Evolutionary conservation across 1,140 invertebrate genomes (phyloP).

Genomic region (Gryon sp.): DNA sequence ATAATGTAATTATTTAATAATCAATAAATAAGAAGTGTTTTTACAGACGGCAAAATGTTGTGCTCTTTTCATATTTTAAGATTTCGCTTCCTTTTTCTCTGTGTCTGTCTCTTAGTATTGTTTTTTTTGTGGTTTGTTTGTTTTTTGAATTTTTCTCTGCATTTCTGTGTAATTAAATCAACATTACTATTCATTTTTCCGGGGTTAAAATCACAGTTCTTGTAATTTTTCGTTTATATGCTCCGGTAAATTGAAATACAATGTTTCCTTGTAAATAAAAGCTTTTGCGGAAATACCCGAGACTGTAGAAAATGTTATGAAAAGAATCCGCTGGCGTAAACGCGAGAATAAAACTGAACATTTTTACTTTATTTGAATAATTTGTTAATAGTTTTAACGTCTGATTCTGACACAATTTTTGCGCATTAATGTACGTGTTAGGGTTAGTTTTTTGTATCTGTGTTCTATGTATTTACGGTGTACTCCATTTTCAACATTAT

Average conservation of each 20-base stretch:
- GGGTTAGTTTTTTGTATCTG: too few relatives aligned
- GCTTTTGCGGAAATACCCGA: neutral
- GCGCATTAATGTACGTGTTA: slow-evolving; percentile 14
- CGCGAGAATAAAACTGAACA: slow-evolving; percentile 24
- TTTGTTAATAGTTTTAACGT: slow-evolving; percentile 55
- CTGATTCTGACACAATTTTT: slow-evolving; percentile 50
- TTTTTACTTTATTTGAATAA: slow-evolving; percentile 42
- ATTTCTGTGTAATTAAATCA: slow-evolving; percentile 20
- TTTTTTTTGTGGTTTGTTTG: too few relatives aligned
- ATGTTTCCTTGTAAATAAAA: slow-evolving; percentile 45
- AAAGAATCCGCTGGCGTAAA: slow-evolving; percentile 1
- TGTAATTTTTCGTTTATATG: slow-evolving; percentile 34
- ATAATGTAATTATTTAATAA: too few relatives aligned
- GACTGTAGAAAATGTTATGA: slow-evolving; percentile 4
- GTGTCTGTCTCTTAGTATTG: too few relatives aligned
- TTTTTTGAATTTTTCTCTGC: too few relatives aligned
- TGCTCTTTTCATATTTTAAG: too few relatives aligned
- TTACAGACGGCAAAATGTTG: too few relatives aligned
- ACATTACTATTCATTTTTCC: slow-evolving; percentile 27
- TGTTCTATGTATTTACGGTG: slow-evolving; percentile 2
- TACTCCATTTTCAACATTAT: slow-evolving; percentile 11
- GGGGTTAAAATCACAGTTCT: slow-evolving; percentile 22
- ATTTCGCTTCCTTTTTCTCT: too few relatives aligned
- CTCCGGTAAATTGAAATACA: slow-evolving; percentile 50
- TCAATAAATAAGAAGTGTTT: too few relatives aligned